Conservation (phyloP, 2,888 invertebrate genomes). For the Xanthia togata region DNA sequence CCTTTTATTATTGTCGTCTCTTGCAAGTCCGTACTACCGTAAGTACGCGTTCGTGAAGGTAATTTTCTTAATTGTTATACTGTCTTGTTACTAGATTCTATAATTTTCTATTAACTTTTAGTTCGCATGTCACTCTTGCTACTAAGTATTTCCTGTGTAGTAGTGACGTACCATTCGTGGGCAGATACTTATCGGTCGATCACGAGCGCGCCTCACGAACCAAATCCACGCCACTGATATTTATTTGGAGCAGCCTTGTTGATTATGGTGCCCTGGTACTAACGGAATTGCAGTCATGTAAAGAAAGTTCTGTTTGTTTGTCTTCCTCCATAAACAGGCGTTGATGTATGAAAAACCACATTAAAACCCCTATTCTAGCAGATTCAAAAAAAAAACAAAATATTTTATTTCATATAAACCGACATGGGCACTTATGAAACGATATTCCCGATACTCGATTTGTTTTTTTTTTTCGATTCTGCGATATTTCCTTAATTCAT, state of each 20-base stretch:
- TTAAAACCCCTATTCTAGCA: neutral
- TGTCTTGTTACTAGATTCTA: slow-evolving; percentile 34
- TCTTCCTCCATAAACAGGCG: neutral
- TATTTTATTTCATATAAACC: too few relatives aligned
- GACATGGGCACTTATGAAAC: too few relatives aligned
- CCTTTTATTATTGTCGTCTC: neutral
- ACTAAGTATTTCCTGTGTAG: slow-evolving; percentile 55
- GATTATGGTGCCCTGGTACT: slow-evolving; percentile 62
- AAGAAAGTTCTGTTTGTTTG: slow-evolving; percentile 49
- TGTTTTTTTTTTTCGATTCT: too few relatives aligned
- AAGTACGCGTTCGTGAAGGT: slow-evolving; percentile 2
- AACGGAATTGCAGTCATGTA: slow-evolving; percentile 47
- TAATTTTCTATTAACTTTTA: slow-evolving; percentile 60
- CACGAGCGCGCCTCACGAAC: slow-evolving; percentile 70
- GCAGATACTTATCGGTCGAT: slow-evolving; percentile 71
- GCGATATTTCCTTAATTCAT: neutral
- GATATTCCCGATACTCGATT: too few relatives aligned
- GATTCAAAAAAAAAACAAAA: too few relatives aligned
- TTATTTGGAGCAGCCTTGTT: slow-evolving; percentile 66
- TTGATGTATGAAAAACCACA: neutral
- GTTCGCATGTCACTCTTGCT: slow-evolving; percentile 62
- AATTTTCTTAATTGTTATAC: slow-evolving; percentile 25
- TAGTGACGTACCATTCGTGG: slow-evolving; percentile 70
- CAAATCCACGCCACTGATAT: slow-evolving; percentile 70
- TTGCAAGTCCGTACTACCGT: neutral